These are phyloP conservation scores for Drosophila leontia DNA, from an alignment of 1,140 invertebrate species.

Conservation along the genomic window DNA sequence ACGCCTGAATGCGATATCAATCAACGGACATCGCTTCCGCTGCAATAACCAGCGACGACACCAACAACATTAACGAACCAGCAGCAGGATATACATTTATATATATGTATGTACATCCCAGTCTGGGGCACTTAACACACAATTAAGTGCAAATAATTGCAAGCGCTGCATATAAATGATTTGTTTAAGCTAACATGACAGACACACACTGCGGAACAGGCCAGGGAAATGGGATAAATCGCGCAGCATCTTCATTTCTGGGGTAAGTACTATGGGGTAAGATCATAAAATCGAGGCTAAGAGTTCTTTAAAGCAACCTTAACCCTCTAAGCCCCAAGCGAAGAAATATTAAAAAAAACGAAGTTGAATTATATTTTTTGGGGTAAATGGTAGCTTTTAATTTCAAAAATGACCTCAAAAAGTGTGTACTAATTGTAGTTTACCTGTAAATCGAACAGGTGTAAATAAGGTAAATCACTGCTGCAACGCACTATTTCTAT, in stretches of 20 bases:
- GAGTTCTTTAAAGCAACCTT: neutral
- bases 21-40: slow-evolving; percentile 78
- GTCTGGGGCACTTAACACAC: slow-evolving; percentile 79
- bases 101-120: slow-evolving; percentile 38
- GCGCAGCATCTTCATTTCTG: slow-evolving; percentile 60
- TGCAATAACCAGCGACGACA: slow-evolving; percentile 56
- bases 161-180: slow-evolving; percentile 82
- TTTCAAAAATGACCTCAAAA: no score
- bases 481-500: no score
- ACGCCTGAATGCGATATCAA: slow-evolving; percentile 83
- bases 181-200: slow-evolving; percentile 80
- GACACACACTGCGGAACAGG: slow-evolving; percentile 17
- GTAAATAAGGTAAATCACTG: no score
- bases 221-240: slow-evolving; percentile 45
- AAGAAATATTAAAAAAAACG: no score
- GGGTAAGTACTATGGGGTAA: neutral
- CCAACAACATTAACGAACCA: slow-evolving; percentile 30
- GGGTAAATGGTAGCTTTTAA: no score
- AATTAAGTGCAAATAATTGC: slow-evolving; percentile 84
- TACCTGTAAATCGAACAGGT: no score
- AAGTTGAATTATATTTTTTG: no score
- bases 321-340: no score
- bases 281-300: neutral
- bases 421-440: no score
- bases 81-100: neutral